Percentiles rank a stretch among this genome's conserved stretches.
Conservation (phyloP, 2,113 vertebrate genomes). For the Notarius lentiginosus region DNA sequence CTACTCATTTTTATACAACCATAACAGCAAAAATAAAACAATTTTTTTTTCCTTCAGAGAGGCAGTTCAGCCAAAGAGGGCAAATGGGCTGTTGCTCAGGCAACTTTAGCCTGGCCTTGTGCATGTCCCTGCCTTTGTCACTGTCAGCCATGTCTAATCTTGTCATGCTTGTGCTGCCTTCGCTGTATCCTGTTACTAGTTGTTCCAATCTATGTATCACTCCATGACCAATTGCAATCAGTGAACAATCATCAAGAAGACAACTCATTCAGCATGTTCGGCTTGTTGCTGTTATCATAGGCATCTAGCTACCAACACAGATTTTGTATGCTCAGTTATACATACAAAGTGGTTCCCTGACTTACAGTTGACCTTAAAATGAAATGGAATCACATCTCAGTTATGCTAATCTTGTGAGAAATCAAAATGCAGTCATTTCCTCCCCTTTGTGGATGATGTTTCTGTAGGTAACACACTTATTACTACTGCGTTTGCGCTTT, state of each 20-base stretch:
- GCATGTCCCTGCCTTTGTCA: background rate
- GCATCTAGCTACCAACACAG: background rate
- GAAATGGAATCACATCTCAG: background rate
- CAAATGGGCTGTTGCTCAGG: no score
- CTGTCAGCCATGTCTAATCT: constrained; percentile 15
- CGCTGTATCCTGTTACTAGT: background rate
- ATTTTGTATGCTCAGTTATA: background rate
- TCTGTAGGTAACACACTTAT: background rate
- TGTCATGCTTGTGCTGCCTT: background rate
- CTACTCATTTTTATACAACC: no score
- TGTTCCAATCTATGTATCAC: background rate
- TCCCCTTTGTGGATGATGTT: background rate
- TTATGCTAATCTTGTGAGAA: background rate
- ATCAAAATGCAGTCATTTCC: background rate
- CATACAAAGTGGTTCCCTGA: background rate
- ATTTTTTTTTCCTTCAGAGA: no score
- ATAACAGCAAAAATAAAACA: no score
- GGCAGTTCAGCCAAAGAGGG: no score
- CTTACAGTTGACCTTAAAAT: constrained; percentile 9
- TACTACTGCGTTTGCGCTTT: background rate
- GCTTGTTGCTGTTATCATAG: background rate
- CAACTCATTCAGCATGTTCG: background rate
- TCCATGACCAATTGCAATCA: constrained; percentile 15
- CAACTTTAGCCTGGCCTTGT: no score
- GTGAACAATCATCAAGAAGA: constrained; percentile 14